phyloP scores from a whole-genome alignment of 1,140 invertebrate species.

The Platorchestia sp. region DNA sequence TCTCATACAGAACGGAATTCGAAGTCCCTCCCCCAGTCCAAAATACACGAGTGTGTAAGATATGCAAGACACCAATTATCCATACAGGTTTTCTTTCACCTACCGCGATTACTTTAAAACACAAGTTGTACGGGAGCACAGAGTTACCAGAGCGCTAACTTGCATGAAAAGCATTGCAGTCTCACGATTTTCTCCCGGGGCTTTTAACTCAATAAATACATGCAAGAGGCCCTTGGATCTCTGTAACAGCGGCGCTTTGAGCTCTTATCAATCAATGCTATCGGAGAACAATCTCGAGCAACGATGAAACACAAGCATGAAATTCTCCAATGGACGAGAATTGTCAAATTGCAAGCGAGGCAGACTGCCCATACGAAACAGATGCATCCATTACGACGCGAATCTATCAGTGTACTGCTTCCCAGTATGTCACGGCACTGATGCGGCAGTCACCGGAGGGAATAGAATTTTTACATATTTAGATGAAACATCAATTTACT shows the following conservation, averaged over 20 bases:
- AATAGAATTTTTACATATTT: background rate
- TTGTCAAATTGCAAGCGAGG: constrained; percentile 36
- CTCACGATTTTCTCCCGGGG: background rate
- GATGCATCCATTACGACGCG: constrained; percentile 19
- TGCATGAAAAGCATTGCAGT: background rate
- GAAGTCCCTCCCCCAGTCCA: background rate
- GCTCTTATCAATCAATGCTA: constrained; percentile 36
- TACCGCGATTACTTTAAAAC: background rate
- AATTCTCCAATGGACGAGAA: constrained; percentile 43
- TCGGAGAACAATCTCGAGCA: constrained; percentile 42
- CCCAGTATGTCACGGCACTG: background rate
- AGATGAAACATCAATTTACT: background rate
- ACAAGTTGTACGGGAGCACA: background rate
- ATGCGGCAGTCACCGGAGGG: background rate
- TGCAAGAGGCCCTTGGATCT: background rate
- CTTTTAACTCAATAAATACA: constrained; percentile 10
- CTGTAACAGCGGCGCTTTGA: constrained; percentile 8
- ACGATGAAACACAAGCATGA: constrained; percentile 46
- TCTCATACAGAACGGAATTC: background rate
- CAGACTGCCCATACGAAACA: constrained; percentile 3
- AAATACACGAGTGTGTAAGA: background rate
- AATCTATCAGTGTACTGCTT: background rate
- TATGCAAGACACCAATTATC: background rate
- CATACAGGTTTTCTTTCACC: background rate
- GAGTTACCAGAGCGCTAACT: background rate